Evolutionary conservation across 2,797 vertebrate genomes (phyloP), one percentile per base, ranked within the genome.

Genomic region (Trachops cirrhosus): DNA sequence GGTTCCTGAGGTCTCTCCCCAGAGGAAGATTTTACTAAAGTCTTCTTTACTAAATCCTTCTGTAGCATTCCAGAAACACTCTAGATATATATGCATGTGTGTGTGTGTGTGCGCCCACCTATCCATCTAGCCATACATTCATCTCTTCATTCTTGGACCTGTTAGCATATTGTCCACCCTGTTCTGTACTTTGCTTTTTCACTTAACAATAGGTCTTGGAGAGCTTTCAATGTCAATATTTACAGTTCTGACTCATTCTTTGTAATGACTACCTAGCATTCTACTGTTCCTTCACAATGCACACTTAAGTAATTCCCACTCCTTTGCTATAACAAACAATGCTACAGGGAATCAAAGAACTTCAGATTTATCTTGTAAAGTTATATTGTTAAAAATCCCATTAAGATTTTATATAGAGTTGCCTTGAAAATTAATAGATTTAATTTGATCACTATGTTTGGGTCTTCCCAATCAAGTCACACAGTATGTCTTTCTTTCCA

Each of bases 241-340:
- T 86, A 67, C 41, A 90, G 67, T 89, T 80, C n/a, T 74, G 41
- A 18, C 15, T 93, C n/a, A 44, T 86, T 95, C 64, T 80, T 93
- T 93, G 71, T 73, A 71, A 14, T 92, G 84, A n/a, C 37, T 85
- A 46, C 8, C 41, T 46, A 54, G 37, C 37, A 52, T 85, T 41
- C 44, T 86, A 39, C 54, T 68, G 10, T 48, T 90, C 21, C 73
- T 48, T 79, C 22, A 26, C 11, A 48, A 50, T 50, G 48, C 67
- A 41, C 19, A 67, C 48, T 80, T 74, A 89, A 59, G 73, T 64
- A 41, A n/a, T 79, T 89, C 26, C 34, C 29, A 57, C n/a, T 77
- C 41, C 52, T 74, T 88, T 41, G 41, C 57, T 83, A 0, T 70
- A 59, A 75, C 22, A 82, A 87, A 87, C 24, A 92, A 87, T 68